A percentile compares a stretch with the other conserved stretches of the same genome.
These are phyloP conservation scores for Lamprologus tigripictilis DNA, from an alignment of 2,113 vertebrate species.

Conservation along the genomic window DNA sequence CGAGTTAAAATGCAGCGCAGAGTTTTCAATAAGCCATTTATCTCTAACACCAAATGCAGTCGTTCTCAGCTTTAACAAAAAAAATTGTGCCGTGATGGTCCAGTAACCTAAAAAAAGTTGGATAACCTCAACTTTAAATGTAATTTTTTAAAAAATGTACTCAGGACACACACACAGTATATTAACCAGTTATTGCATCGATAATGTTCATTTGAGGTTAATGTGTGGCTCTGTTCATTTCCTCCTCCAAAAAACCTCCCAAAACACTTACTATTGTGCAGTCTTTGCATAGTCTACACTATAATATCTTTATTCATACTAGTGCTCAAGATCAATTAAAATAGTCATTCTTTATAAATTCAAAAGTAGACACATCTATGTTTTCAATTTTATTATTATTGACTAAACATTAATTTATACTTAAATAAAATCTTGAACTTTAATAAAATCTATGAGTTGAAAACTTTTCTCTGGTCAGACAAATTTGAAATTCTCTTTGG, in stretches of 20 bases:
- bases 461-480: not conserved
- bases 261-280: not conserved
- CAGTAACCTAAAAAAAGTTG: not conserved
- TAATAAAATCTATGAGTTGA: not conserved
- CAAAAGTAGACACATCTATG: not conserved
- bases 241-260: fast-evolving
- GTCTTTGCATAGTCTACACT: not conserved
- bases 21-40: not conserved
- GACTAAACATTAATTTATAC: not conserved
- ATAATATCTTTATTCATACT: not conserved
- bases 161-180: not conserved
- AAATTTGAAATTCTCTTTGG: not conserved
- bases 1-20: not conserved
- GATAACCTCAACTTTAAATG: not conserved
- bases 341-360: not conserved
- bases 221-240: not conserved
- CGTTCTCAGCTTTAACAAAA: not conserved
- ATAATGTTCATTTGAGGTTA: not conserved
- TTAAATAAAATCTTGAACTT: not conserved
- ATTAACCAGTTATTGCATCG: not conserved
- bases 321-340: not conserved
- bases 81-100: fast-evolving
- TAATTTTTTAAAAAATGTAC: fast-evolving
- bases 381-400: not conserved
- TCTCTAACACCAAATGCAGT: not conserved